Evolutionary conservation across 2,797 vertebrate genomes (phyloP).

Genomic region (Presbytis comata): DNA sequence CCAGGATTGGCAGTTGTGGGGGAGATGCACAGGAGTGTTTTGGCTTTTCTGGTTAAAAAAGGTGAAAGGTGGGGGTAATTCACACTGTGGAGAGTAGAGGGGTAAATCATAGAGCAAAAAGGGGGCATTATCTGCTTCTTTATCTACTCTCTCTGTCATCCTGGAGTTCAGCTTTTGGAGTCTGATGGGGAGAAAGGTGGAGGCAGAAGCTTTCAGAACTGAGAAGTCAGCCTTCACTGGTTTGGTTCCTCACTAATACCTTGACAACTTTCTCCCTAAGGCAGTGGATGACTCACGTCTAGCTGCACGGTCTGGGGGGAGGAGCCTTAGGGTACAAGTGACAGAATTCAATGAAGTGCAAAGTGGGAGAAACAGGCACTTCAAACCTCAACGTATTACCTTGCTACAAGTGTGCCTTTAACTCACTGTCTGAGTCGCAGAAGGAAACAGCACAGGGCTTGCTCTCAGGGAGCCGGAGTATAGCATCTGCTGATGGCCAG

Average conservation of each 20-base stretch:
- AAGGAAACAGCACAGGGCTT: background rate
- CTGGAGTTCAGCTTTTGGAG: background rate
- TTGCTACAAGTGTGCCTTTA: background rate
- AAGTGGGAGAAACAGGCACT: background rate
- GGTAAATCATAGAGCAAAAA: too few relatives aligned
- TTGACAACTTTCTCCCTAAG: background rate
- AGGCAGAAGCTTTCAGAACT: background rate
- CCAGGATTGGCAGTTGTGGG: accelerated
- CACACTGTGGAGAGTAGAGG: background rate
- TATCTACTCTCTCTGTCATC: background rate
- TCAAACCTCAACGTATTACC: background rate
- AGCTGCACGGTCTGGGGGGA: background rate
- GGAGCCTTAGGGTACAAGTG: background rate
- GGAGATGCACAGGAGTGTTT: background rate
- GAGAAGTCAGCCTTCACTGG: background rate
- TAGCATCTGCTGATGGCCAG: background rate
- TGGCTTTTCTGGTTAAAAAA: background rate
- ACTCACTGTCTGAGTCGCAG: background rate
- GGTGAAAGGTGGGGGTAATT: background rate
- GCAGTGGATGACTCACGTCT: conserved; percentile 40
- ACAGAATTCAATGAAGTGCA: background rate
- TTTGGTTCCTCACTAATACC: background rate
- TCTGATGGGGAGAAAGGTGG: background rate
- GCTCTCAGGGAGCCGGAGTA: background rate
- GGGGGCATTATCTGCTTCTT: background rate